A percentile compares a stretch with the other conserved stretches of the same genome.
Conservation (phyloP, 2,888 invertebrate species). For the Pinctada fucata region DNA sequence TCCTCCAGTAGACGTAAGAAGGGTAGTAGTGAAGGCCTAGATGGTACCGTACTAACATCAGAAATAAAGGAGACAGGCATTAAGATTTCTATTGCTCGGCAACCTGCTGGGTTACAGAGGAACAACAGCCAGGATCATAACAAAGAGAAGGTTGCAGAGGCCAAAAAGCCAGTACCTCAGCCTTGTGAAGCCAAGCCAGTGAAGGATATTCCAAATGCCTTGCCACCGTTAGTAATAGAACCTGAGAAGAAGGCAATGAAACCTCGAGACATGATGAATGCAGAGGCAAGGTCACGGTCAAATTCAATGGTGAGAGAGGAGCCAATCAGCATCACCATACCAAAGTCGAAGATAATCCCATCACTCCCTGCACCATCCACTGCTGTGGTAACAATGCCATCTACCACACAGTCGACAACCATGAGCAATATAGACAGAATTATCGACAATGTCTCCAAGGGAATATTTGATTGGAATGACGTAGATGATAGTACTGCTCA, state of each 20-base stretch:
- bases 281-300: slow-evolving; percentile 16
- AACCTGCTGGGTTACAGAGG: slow-evolving; percentile 1
- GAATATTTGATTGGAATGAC: slow-evolving; percentile 75
- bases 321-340: not conserved
- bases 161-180: not conserved
- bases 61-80: slow-evolving; percentile 30
- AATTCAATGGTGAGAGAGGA: slow-evolving; percentile 6
- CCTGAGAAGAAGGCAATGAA: slow-evolving; percentile 44
- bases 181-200: slow-evolving; percentile 31
- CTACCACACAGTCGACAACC: slow-evolving; percentile 35
- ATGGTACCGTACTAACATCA: slow-evolving; percentile 16
- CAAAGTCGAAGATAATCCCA: not conserved
- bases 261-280: slow-evolving; percentile 22
- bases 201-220: slow-evolving; percentile 40
- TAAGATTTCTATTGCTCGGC: slow-evolving; percentile 16
- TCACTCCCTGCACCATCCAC: not conserved
- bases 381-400: slow-evolving; percentile 14
- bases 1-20: slow-evolving; percentile 32
- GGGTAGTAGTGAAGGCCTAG: slow-evolving; percentile 25
- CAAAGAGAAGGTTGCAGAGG: slow-evolving; percentile 12
- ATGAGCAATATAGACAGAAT: slow-evolving; percentile 87
- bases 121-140: slow-evolving; percentile 5
- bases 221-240: slow-evolving; percentile 8
- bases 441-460: slow-evolving; percentile 92
- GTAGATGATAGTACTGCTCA: slow-evolving; percentile 27